Base-by-base conservation (phyloP, 1,140 invertebrate species). In the Oryzaephilus surinamensis region DNA sequence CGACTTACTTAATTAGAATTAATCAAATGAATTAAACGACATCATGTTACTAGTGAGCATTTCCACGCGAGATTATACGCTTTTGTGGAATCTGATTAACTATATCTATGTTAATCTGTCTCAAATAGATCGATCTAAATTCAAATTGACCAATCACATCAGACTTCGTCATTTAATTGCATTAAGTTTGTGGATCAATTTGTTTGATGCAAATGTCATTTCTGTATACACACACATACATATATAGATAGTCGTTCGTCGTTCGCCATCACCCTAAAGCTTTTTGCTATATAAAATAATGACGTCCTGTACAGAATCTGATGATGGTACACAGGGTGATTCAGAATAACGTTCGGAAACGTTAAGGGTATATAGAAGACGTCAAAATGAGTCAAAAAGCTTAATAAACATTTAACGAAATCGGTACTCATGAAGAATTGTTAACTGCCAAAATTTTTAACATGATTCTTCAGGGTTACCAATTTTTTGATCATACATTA, bases 101-200 rank as follows among this genome's bases (percentile, higher is more conserved):
- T 43, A 44, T 47, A 50, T 47, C 42, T 50, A 43, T 50, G 41
- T 45, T 45, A 50, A 50, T 50, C 42, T 35, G 37, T 34, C 36
- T 41, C 48, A 50, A 46, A 47, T 38, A 46, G 43, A 50, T 50
- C 45, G 48, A 50, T 47, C 42, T 50, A 47, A 50, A 50, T 50
- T 50, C 48, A 43, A 47, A 47, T 50, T 45, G 48, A 26, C 37
- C 48, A 39, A 50, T 50, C 39, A 41, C 41, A 50, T n/a, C n/a
- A n/a, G n/a, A 40, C 38, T 38, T 46, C 36, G 41, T 14, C 37
- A 21, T 36, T 43, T 45, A 46, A 50, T 45, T 33, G 43, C 14
- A 46, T 49, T 46, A 46, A 46, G 36, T 36, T 26, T 31, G 19
- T 33, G 35, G 45, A 46, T 42, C 38, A 39, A 43, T 50, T 32